These are phyloP conservation scores for Monochamus alternatus DNA, from an alignment of 2,888 invertebrate species.

Conservation along the genomic window DNA sequence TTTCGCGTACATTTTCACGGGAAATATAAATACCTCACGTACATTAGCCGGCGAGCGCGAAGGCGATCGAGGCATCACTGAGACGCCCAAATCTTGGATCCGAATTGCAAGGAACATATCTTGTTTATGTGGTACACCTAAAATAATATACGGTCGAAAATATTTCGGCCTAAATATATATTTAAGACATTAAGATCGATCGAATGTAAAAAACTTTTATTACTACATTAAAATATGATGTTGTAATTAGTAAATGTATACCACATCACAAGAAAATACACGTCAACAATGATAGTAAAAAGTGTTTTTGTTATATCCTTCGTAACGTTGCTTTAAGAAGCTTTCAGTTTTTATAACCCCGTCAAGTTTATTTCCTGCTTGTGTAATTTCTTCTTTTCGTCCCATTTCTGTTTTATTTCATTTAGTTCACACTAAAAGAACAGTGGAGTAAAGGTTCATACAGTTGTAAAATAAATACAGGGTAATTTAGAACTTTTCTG, in stretches of 20 bases:
- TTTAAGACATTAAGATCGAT: conserved; percentile 39
- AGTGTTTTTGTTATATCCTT: not conserved
- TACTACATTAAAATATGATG: not conserved
- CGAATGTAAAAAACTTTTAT: conserved; percentile 18
- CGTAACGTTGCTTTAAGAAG: not conserved
- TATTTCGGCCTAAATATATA: conserved; percentile 46
- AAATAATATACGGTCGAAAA: conserved; percentile 56
- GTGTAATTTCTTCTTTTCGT: not conserved
- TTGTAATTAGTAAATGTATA: too few relatives aligned
- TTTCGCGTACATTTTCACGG: conserved; percentile 22
- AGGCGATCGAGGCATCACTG: conserved; percentile 52
- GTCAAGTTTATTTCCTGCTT: not conserved
- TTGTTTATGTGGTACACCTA: conserved; percentile 54
- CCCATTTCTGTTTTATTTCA: too few relatives aligned
- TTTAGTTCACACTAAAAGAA: too few relatives aligned
- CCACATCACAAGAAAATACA: too few relatives aligned
- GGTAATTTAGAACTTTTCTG: too few relatives aligned
- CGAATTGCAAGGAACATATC: conserved; percentile 47
- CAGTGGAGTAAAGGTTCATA: too few relatives aligned
- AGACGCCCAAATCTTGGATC: conserved; percentile 49
- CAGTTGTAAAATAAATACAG: too few relatives aligned
- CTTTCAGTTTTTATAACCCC: not conserved
- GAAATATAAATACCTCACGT: conserved; percentile 1
- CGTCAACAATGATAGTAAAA: not conserved
- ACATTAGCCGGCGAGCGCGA: conserved; percentile 1